A percentile compares a stretch with the other conserved stretches of the same genome.
These are phyloP conservation scores for Spodoptera exigua DNA, from an alignment of 2,888 invertebrate genomes.

Conservation along the genomic window DNA sequence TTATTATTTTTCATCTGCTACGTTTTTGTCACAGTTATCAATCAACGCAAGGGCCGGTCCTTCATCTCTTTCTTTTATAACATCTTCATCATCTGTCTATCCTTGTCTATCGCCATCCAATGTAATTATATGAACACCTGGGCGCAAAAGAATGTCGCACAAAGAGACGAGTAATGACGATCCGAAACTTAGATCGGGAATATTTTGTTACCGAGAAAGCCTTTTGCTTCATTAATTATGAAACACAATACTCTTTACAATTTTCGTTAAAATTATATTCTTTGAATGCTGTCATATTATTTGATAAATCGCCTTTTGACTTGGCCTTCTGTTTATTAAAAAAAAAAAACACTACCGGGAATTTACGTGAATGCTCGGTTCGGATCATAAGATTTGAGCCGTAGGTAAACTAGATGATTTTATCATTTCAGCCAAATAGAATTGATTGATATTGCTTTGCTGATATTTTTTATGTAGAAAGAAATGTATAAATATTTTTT, in stretches of 20 bases:
- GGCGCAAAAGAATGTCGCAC: conserved; percentile 89
- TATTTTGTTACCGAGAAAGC: conserved; percentile 88
- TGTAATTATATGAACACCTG: conserved; percentile 89
- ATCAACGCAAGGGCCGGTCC: conserved; percentile 84
- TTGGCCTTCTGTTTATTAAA: conserved; percentile 74
- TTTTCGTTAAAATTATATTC: conserved; percentile 85
- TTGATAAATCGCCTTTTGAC: conserved; percentile 80
- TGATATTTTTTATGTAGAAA: conserved; percentile 15
- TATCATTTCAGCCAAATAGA: conserved; percentile 2
- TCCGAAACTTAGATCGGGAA: conserved; percentile 87
- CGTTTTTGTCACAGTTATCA: conserved; percentile 90
- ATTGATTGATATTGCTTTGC: conserved; percentile 10
- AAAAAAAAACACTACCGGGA: conserved; percentile 51
- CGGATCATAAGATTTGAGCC: conserved; percentile 10
- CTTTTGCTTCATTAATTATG: conserved; percentile 89
- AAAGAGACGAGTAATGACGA: conserved; percentile 88
- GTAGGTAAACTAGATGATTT: conserved; percentile 8
- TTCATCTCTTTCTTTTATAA: conserved; percentile 68
- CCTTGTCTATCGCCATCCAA: conserved; percentile 76
- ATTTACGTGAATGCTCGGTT: conserved; percentile 24
- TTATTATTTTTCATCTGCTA: conserved; percentile 89
- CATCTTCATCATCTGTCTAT: conserved; percentile 63
- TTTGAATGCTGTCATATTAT: conserved; percentile 83
- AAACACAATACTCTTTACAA: conserved; percentile 87
- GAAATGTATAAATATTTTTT: conserved; percentile 4